phyloP scores from a whole-genome alignment of 2,888 invertebrate genomes.

The Melanchra persicariae region DNA sequence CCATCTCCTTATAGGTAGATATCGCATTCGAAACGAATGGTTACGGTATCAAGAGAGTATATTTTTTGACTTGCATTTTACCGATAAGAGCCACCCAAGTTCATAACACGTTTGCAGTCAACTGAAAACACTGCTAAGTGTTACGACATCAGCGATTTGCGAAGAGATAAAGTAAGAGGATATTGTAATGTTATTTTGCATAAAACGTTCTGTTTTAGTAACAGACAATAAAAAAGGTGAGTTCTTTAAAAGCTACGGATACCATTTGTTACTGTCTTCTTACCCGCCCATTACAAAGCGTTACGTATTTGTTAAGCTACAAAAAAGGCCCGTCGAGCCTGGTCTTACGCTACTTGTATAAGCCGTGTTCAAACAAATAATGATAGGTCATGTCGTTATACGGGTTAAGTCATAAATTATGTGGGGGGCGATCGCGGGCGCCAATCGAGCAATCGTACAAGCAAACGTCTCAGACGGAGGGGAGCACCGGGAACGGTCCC shows the following conservation, averaged over 20 bases:
- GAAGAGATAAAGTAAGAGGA: slow-evolving; percentile 33
- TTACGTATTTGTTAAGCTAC: slow-evolving; percentile 47
- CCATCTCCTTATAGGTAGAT: slow-evolving; percentile 22
- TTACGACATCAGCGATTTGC: slow-evolving; percentile 37
- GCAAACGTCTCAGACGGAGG: slow-evolving; percentile 73
- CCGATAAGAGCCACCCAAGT: slow-evolving; percentile 52
- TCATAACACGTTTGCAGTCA: slow-evolving; percentile 34
- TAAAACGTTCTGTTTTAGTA: slow-evolving; percentile 28
- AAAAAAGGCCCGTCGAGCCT: slow-evolving; percentile 48
- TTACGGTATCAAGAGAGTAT: slow-evolving; percentile 33
- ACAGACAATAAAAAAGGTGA: slow-evolving; percentile 24
- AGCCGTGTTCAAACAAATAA: slow-evolving; percentile 78
- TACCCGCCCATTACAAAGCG: slow-evolving; percentile 27
- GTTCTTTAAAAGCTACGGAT: slow-evolving; percentile 38
- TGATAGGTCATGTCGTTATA: slow-evolving; percentile 79
- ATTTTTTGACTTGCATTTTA: slow-evolving; percentile 41
- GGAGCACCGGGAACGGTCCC: slow-evolving; percentile 73
- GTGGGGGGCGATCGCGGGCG: slow-evolving; percentile 76
- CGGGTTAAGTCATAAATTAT: slow-evolving; percentile 82
- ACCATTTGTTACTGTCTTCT: slow-evolving; percentile 34
- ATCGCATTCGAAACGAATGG: slow-evolving; percentile 5
- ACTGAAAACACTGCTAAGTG: slow-evolving; percentile 41
- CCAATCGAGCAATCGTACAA: slow-evolving; percentile 75
- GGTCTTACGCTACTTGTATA: slow-evolving; percentile 60
- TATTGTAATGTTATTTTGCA: slow-evolving; percentile 31